Base-by-base conservation (phyloP, 2,888 invertebrate species). In the Drosophila pseudotakahashii region DNA sequence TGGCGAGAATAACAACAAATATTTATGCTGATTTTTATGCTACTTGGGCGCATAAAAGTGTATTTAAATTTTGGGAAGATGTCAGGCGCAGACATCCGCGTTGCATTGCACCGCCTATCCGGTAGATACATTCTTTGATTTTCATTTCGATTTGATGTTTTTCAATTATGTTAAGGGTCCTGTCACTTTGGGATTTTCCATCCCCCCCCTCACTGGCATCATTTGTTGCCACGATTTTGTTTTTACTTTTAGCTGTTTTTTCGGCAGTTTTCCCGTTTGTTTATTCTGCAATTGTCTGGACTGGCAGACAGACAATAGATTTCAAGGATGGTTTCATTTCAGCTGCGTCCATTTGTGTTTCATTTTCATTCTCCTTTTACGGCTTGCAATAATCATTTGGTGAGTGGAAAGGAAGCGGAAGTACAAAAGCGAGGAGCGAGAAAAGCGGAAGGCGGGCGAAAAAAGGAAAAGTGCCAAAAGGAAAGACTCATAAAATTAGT, bases 141-240 rank as follows among this genome's bases (percentile, higher is more conserved):
- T 86, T 83, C 67, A 78, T 82, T 77, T 73, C 76, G 73, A 83
- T 88, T 88, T 88, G 79, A 84, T 84, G 89, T 81, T 84, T 88
- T 84, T 84, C 84, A 84, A 84, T 84, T 84, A 81, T 72, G 68
- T 73, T 61, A 71, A 78, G 76, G 60, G 41, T 55, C 73, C 19
- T 53, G 39, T 14, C 36, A 47, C 47, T 30, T 14, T 10, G 30
- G 10, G 19, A 2, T 14, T 26, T 26, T 3, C 10, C 14, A 14
- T 7, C 19, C 19, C 19, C 19, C 6, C 47, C 9, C 14, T 19
- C 34, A 5, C 78, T 76, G 69, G 26, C 26, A 26, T 26, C 26
- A 26, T 26, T 79, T 76, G 82, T 66, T 64, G 42, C 14, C 44
- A 44, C 48, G 47, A 48, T 62, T 63, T 69, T 66, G 37, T 58